Evolutionary conservation across 2,888 invertebrate species (phyloP).

Genomic region (Congeria kusceri): DNA sequence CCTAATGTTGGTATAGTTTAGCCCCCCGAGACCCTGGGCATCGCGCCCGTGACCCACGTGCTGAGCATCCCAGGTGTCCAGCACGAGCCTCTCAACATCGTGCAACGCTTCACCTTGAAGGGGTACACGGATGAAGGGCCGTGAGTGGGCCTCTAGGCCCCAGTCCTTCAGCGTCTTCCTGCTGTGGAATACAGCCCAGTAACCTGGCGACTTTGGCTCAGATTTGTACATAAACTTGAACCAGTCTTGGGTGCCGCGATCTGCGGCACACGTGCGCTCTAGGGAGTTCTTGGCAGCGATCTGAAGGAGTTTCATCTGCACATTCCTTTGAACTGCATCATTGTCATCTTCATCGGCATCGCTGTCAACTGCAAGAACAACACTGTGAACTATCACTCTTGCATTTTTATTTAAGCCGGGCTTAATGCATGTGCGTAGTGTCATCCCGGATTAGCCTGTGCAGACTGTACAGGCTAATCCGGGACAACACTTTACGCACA

Average conservation of each 20-base stretch:
- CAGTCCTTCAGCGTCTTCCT: constrained; percentile 62
- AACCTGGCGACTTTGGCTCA: constrained; percentile 53
- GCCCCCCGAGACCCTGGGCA: constrained; percentile 62
- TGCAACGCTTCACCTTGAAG: constrained; percentile 19
- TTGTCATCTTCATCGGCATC: constrained; percentile 18
- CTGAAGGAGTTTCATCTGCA: constrained; percentile 28
- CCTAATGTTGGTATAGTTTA: constrained; percentile 58
- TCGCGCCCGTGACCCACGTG: constrained; percentile 74
- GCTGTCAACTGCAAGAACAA: not conserved
- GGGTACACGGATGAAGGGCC: not conserved
- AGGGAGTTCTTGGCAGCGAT: constrained; percentile 41
- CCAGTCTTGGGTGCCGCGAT: constrained; percentile 56
- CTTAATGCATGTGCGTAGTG: no score
- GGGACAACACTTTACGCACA: no score
- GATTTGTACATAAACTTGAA: constrained; percentile 54
- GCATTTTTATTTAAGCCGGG: no score
- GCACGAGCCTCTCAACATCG: constrained; percentile 62
- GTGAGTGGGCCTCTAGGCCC: constrained; percentile 42
- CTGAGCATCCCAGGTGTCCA: constrained; percentile 65
- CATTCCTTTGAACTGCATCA: constrained; percentile 1
- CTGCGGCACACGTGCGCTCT: constrained; percentile 27
- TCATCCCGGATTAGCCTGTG: no score
- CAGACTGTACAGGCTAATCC: no score
- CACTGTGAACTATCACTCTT: no score
- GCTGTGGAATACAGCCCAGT: constrained; percentile 63